Base-by-base conservation (phyloP, 2,888 invertebrate genomes). In the Phortica magna region DNA sequence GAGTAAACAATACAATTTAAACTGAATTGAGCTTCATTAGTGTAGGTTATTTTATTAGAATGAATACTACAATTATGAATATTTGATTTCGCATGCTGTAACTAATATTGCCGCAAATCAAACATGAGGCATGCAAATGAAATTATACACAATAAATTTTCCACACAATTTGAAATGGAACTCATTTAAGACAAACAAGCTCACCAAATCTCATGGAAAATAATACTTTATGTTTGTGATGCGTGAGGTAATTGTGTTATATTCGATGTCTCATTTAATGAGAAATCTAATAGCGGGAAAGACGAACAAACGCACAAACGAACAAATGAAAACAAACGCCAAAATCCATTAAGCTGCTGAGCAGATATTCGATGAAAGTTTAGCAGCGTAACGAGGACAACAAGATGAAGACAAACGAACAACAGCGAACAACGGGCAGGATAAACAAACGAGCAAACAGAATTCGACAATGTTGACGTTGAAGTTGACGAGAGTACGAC, bases 231-330 rank as follows among this genome's bases (percentile, higher is more conserved):
- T 55, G 17, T 55, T 55, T 55, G 55, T 17, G 55, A 17, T 55
- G 61, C 53, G 55, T 71, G 70, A 53, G 70, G 55, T 71, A 71
- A 71, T 71, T 48, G 9, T 55, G 22, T 53, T 53, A 31, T 48
- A 71, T 71, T 71, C 31, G 81, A 84, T 84, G 86, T 83, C 82
- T 84, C 83, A 86, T 83, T 85, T 84, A 82, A 88, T 85, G 84
- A 82, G 81, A 83, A 85, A 83, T 84, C 81, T 78, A 83, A 84
- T 83, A 84, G 9, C 9, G n/a, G 19, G 17, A 19, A 19, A 17
- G 19, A 19, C 17, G 59, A 48, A 83, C 57, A 74, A 48, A 59
- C 17, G 5, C 14, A 59, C n/a, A 14, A 59, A 59, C 59, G n/a
- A 59, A 59, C n/a, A 19, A 59, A 17, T 17, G 61, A 17, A 17